phyloP scores from a whole-genome alignment of 2,113 vertebrate species.

The Tragelaphus strepsiceros region DNA sequence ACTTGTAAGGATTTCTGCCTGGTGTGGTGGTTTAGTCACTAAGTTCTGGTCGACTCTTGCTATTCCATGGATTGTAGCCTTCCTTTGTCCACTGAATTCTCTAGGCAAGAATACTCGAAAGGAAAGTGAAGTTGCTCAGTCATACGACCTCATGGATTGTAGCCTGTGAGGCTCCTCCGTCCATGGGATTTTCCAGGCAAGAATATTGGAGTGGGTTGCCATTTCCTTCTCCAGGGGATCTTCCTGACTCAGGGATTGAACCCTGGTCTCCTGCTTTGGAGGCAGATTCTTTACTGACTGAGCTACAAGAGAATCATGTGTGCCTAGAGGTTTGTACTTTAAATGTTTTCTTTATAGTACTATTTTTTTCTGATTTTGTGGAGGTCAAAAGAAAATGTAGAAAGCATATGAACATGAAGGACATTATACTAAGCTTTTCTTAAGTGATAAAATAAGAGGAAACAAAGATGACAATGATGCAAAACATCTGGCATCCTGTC shows the following conservation, averaged over 20 bases:
- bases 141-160: accelerated
- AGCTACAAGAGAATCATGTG: not conserved
- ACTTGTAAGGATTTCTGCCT: not conserved
- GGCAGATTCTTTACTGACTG: not conserved
- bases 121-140: not conserved
- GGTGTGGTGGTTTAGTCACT: not conserved
- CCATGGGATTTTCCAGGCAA: not conserved
- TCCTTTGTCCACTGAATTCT: not conserved
- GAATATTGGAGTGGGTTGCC: not conserved
- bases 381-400: not conserved
- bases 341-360: not conserved
- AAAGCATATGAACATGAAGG: not conserved
- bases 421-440: not conserved
- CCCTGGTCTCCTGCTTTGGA: not conserved
- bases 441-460: constrained; percentile 48
- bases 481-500: constrained; percentile 52
- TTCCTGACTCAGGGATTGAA: not conserved
- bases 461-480: constrained; percentile 35
- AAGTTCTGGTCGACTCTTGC: not conserved
- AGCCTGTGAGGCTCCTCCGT: accelerated
- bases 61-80: not conserved
- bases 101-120: not conserved
- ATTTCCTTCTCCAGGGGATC: not conserved
- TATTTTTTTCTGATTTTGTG: not conserved
- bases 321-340: not conserved